Base-by-base conservation (phyloP, 2,113 vertebrate genomes). In the Corythaeola cristata region DNA sequence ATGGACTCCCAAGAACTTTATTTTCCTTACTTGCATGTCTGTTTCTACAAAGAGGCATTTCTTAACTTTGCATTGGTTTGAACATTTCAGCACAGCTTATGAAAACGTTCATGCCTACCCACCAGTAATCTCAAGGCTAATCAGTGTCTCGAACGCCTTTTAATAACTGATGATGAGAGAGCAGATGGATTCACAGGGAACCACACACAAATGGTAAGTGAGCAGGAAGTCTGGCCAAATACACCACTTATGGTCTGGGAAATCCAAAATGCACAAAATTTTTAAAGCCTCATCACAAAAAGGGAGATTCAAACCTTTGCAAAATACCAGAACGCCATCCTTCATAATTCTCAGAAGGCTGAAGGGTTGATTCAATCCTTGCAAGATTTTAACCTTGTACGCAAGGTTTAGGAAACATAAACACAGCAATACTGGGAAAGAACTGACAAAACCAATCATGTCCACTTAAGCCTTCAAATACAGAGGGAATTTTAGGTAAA, bases 91-190 rank as follows among this genome's bases (percentile, higher is more conserved):
- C 45, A 91, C 58, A 85, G 64, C 20, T 87, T 16, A 56, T 0
- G 19, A 37, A 74, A 89, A 72, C 8, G 32, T 45, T 23, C 12
- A 47, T 60, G 64, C 53, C 62, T 82, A 49, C 52, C 44, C 69
- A 53, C 27, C 24, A 10, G 7, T 23, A 62, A 81, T 2, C 85
- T 68, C 79, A 59, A 60, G 80, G 83, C 71, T 90, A 78, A 89
- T 86, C 84, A 52, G 41, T 39, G 39, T 20, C 92, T 71, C 14
- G 11, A 92, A 93, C 0, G 15, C 79, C 62, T 93, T 93, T 89
- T 95, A 96, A 91, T 82, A 85, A 85, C 89, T 73, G 69, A 89
- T 81, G 76, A 96, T 49, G 68, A 96, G 39, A 60, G 60, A 93
- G 79, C 90, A 92, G 92, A 93, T 91, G 89, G 86, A 87, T 68